Percentiles rank a stretch among this genome's conserved stretches.
Evolutionary conservation across 2,113 vertebrate genomes (phyloP).

Genomic region (Pedetes capensis): DNA sequence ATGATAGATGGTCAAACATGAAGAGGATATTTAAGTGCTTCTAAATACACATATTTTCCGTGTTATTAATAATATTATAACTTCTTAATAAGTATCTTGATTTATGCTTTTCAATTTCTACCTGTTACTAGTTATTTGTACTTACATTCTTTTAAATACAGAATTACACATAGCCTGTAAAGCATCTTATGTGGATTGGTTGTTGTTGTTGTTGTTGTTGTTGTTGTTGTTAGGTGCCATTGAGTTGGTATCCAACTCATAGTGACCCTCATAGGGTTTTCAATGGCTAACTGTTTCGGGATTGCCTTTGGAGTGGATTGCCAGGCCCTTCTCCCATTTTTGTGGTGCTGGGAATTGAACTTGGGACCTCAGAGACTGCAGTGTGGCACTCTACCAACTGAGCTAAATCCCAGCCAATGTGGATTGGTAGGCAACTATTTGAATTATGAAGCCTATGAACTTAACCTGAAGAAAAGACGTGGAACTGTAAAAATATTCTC

Average conservation of each 20-base stretch:
- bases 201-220: too few species aligned
- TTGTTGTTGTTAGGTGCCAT: too few species aligned
- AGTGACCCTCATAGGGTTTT: too few species aligned
- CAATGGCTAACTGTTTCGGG: too few species aligned
- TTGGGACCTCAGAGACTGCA: too few species aligned
- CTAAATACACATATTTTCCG: neutral
- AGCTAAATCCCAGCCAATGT: too few species aligned
- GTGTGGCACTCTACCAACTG: too few species aligned
- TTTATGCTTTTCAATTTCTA: neutral
- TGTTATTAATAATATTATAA: neutral
- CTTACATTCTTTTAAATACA: neutral
- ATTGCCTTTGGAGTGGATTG: too few species aligned
- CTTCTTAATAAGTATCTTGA: neutral
- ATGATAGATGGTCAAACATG: neutral
- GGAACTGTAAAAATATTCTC: neutral
- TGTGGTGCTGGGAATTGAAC: too few species aligned
- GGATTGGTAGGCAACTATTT: too few species aligned
- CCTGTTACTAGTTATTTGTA: neutral
- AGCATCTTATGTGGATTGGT: neutral
- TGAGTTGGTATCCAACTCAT: too few species aligned
- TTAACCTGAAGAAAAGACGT: conserved; percentile 15
- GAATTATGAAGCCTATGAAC: neutral
- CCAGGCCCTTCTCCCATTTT: too few species aligned
- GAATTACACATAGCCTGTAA: neutral
- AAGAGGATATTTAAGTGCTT: neutral